Conservation (phyloP, 2,113 vertebrate species). For the Xyrauchen texanus region DNA sequence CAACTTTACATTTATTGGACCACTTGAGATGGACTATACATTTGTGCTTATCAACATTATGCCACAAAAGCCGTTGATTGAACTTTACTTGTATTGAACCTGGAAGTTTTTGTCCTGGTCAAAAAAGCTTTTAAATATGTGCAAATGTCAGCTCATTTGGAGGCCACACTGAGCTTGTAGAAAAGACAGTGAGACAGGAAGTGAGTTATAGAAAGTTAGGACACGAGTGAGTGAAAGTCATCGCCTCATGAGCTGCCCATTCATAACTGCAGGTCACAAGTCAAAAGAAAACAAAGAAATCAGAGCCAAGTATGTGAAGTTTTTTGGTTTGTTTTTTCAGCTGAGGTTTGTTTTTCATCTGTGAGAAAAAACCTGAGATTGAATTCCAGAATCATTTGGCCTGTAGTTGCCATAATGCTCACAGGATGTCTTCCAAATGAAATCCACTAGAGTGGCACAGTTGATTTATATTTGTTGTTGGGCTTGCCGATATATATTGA, state of each 20-base stretch:
- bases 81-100: too few relatives aligned
- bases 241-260: neutral
- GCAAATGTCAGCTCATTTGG: slow-evolving; percentile 4
- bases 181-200: neutral
- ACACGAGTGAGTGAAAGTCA: neutral
- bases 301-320: slow-evolving; percentile 2
- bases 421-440: slow-evolving; percentile 33
- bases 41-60: too few relatives aligned
- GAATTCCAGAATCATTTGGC: slow-evolving; percentile 38
- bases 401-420: neutral
- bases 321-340: neutral
- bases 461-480: neutral
- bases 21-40: too few relatives aligned
- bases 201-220: neutral
- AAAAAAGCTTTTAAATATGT: neutral
- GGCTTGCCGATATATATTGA: neutral
- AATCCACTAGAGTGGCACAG: neutral
- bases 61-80: too few relatives aligned
- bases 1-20: too few relatives aligned
- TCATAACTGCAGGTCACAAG: slow-evolving; percentile 26
- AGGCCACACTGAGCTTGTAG: slow-evolving; percentile 30
- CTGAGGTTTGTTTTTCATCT: slow-evolving; percentile 16
- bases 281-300: slow-evolving; percentile 33
- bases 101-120: neutral
- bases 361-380: slow-evolving; percentile 25